Evolutionary conservation across 2,113 vertebrate genomes (phyloP), one percentile per base, ranked within the genome.

Genomic region (Leptocoma aspasia): DNA sequence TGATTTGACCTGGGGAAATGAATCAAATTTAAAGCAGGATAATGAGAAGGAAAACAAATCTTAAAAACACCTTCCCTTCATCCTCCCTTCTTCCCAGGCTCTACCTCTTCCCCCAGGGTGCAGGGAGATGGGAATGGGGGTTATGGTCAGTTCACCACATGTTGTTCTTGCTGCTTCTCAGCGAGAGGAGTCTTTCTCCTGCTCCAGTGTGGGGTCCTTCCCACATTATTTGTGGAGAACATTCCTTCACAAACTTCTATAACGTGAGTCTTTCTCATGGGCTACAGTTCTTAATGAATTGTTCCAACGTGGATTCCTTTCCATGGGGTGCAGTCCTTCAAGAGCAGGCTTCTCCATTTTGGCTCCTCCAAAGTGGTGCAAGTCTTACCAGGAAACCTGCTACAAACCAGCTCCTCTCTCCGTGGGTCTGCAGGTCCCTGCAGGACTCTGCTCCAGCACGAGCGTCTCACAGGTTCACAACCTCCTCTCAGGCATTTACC

Each of bases 361-460:
- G 12, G 28, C 7, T 87, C 20, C 16, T 79, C 47, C 56, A 41
- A 47, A 41, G 47, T 9, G 28, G 4, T 23, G 11, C 15, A 47
- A 54, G 9, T 17, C 56, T 37, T 54, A 47, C 28, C 24, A 35
- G 37, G 42, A 63, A 54, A 31, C 10, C 13, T 30, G 11, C 56
- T 35, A 11, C 42, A 54, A 0, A 15, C 47, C 15, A 24, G 56
- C 13, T 28, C 5, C 20, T 47, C 19, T 54, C 41, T 41, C 16
- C 0, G 0, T 11, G 13, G 5, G 13, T 70, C 24, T 79, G 47
- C 24, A 54, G 13, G 33, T 45, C n/a, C n/a, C 47, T 33, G 23
- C 23, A 20, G 6, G 27, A 45, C 2, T 8, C 5, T 53, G 8
- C 22, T 79, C 13, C 20, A 87, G 23, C 19, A 30, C 0, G 1